Conservation (phyloP, 2,113 vertebrate genomes). For the Lophius piscatorius region DNA sequence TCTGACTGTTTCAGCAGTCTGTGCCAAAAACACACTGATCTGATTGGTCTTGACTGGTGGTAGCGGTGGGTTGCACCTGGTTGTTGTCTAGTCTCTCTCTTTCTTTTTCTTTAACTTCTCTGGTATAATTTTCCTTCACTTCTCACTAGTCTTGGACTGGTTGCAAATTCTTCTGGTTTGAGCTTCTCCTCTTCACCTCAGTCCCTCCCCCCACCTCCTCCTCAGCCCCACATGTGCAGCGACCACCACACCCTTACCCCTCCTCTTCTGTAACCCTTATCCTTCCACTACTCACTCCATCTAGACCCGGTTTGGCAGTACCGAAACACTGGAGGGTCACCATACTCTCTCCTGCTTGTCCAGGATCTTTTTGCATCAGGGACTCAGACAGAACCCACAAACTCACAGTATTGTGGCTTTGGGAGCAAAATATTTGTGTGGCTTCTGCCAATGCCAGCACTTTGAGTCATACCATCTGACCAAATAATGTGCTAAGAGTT, state of each 20-base stretch:
- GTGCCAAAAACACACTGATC: slow-evolving; percentile 19
- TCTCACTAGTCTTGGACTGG: slow-evolving; percentile 82
- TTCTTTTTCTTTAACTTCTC: slow-evolving; percentile 41
- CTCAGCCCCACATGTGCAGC: slow-evolving; percentile 64
- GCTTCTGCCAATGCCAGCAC: slow-evolving; percentile 71
- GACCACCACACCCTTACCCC: slow-evolving; percentile 25
- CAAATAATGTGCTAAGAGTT: slow-evolving; percentile 40
- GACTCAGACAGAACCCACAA: slow-evolving; percentile 77
- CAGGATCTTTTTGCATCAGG: slow-evolving; percentile 79
- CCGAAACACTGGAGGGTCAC: slow-evolving; percentile 69
- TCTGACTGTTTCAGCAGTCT: slow-evolving; percentile 42
- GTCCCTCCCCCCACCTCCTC: slow-evolving; percentile 56
- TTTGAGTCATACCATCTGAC: slow-evolving; percentile 12
- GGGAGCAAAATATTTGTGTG: slow-evolving; percentile 79
- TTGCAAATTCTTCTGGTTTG: slow-evolving; percentile 85
- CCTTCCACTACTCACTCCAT: slow-evolving; percentile 71
- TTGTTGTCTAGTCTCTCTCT: slow-evolving; percentile 88
- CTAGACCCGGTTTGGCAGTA: slow-evolving; percentile 63
- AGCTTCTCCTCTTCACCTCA: slow-evolving; percentile 84
- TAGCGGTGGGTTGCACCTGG: slow-evolving; percentile 88
- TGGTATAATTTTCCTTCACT: slow-evolving; percentile 38
- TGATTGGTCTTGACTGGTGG: slow-evolving; percentile 71
- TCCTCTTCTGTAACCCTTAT: slow-evolving; percentile 39
- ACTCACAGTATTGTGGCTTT: slow-evolving; percentile 73
- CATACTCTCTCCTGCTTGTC: slow-evolving; percentile 79